These are phyloP conservation scores for Apis mellifera DNA, from an alignment of 1,140 invertebrate species.

Conservation along the genomic window Amel_HAv3.1 CM009942.2:2105501-2106000, in stretches of 20 bases:
- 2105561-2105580: conserved; percentile 35
- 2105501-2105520: conserved; percentile 66
- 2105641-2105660: neutral
- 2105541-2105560: conserved; percentile 31
- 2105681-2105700: conserved; percentile 74
- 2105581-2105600: too few relatives aligned
- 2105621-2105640: conserved; percentile 31
- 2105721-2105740: conserved; percentile 69
- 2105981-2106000: too few relatives aligned
- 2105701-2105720: conserved; percentile 68
- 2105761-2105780: conserved; percentile 42
- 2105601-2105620: conserved; percentile 21
- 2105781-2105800: conserved; percentile 51
- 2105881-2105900: too few relatives aligned
- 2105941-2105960: too few relatives aligned
- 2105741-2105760: conserved; percentile 66
- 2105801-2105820: conserved; percentile 40
- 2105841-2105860: neutral
- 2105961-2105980: too few relatives aligned
- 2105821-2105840: neutral
- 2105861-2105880: too few relatives aligned
- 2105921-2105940: too few relatives aligned
- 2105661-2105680: conserved; percentile 68
- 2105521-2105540: conserved; percentile 69
- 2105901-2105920: too few relatives aligned